phyloP scores from a whole-genome alignment of 1,140 invertebrate species.

The Drosophila pseudoananassae region DNA sequence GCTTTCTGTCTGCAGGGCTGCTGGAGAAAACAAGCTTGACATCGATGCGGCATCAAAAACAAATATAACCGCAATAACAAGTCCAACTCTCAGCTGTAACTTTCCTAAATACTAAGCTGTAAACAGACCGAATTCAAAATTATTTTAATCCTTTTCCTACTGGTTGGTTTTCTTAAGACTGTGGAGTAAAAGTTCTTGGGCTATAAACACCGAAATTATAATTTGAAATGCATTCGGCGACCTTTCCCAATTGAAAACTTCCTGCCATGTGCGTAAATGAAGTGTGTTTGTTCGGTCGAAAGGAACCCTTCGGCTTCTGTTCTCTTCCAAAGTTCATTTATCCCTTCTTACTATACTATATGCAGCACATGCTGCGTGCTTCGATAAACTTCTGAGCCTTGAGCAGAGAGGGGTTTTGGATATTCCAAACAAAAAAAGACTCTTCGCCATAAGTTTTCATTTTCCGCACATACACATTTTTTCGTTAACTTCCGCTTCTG shows the following conservation, averaged over 20 bases:
- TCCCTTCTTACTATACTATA: conserved; percentile 28
- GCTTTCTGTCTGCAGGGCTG: conserved; percentile 20
- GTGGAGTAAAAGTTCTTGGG: neutral
- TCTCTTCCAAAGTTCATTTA: conserved; percentile 54
- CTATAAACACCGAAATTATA: neutral
- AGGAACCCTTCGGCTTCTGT: conserved; percentile 13
- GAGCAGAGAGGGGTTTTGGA: conserved; percentile 27
- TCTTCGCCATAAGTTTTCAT: conserved; percentile 65
- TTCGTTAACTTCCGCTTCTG: conserved; percentile 44
- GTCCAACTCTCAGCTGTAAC: conserved; percentile 26
- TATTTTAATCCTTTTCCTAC: conserved; percentile 13
- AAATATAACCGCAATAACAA: conserved; percentile 49
- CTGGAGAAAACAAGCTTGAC: conserved; percentile 52
- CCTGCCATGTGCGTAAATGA: neutral
- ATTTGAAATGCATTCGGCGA: neutral
- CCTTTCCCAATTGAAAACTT: conserved; percentile 21
- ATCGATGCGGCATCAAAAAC: conserved; percentile 48
- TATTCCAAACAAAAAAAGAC: conserved; percentile 27
- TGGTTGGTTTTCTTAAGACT: neutral
- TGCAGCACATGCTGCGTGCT: conserved; percentile 43
- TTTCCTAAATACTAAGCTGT: conserved; percentile 28
- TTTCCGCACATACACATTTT: conserved; percentile 12
- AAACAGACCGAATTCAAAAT: conserved; percentile 25
- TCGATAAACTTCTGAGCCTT: conserved; percentile 49
- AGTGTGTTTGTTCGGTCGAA: conserved; percentile 7